Conservation (phyloP, 1,140 invertebrate genomes). For the Gryllus bimaculatus region DNA sequence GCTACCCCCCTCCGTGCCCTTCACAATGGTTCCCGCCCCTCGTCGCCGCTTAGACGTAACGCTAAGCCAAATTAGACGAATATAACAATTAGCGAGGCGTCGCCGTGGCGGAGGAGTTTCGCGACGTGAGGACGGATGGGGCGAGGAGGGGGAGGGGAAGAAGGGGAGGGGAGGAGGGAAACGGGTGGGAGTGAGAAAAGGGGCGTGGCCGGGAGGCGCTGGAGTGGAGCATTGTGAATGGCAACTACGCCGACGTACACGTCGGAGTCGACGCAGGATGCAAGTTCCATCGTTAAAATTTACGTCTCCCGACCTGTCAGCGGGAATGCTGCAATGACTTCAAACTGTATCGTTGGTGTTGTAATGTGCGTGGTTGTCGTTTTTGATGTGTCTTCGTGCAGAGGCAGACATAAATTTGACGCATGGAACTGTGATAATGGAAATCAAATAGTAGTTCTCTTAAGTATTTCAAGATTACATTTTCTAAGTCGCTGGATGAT, state of each 20-base stretch:
- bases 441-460: too few species aligned
- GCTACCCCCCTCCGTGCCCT: neutral
- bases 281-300: neutral
- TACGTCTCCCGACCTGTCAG: neutral
- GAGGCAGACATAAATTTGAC: too few species aligned
- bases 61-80: conserved; percentile 4
- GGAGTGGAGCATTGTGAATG: neutral
- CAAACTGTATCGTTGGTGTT: neutral
- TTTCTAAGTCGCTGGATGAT: too few species aligned
- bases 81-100: neutral
- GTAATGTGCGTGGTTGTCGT: neutral
- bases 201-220: too few species aligned
- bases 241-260: neutral
- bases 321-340: neutral
- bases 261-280: neutral
- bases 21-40: neutral
- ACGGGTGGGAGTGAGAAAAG: neutral
- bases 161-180: too few species aligned
- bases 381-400: too few species aligned
- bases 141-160: too few species aligned
- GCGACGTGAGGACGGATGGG: neutral
- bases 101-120: neutral
- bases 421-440: too few species aligned
- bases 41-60: neutral
- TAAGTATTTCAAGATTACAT: too few species aligned